Evolutionary conservation across 1,140 invertebrate genomes (phyloP), one percentile per base, ranked within the genome.

Genomic region (Patella vulgata): DNA sequence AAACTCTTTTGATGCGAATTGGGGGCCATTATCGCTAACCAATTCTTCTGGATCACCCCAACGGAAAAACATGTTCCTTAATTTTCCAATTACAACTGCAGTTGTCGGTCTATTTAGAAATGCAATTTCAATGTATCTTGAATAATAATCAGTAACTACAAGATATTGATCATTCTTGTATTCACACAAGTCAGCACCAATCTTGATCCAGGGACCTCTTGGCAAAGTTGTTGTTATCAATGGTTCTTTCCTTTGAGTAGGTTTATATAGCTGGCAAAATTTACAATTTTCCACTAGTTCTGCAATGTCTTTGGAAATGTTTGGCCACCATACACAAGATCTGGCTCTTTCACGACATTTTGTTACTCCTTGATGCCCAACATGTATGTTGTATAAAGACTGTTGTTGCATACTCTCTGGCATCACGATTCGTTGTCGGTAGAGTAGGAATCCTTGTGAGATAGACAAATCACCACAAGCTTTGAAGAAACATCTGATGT

Each of bases 101-200:
- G 51, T 42, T 31, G 58, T 63, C 12, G 60, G 58, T 17, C 23
- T 46, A 0, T 19, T 3, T 21, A 68, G 27, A 25, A 47, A 43
- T 1, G 56, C 58, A 6, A 70, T 54, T 42, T 70, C 67, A 4
- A 61, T 9, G 21, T 23, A 66, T 28, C 61, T 40, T 2, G 66
- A 65, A 53, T 43, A 60, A 50, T 65, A 68, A 30, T 68, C 56
- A 11, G 46, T 53, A 0, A 63, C 33, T 4, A 70, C 53, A 31
- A 66, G 19, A 30, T 40, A 66, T 17, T 55, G 43, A 31, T 66
- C 42, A 3, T 42, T 36, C 4, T 54, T 33, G 19, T 54, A 30
- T 27, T 66, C 64, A 50, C 42, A 66, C 8, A 65, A 39, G 25
- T 69, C 66, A 8, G 48, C 62, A 21, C 47, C 56, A 12, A 69